Evolutionary conservation across 2,113 vertebrate species (phyloP).

Genomic region (Callithrix jacchus): DNA sequence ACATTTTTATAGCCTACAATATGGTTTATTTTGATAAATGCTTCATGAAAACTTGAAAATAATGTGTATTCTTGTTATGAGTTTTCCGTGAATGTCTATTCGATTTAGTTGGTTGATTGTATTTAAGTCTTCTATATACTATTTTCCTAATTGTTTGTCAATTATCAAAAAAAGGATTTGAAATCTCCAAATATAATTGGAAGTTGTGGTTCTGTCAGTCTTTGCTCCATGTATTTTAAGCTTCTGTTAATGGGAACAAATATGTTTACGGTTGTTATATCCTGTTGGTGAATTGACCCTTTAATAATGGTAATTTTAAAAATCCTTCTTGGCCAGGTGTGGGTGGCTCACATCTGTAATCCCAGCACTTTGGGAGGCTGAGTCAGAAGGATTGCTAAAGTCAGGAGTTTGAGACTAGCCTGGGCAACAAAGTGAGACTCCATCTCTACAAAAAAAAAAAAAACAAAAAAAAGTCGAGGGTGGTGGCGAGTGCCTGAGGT

Average conservation of each 20-base stretch:
- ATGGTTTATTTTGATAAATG: not conserved
- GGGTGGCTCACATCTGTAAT: not conserved
- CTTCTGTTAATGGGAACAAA: not conserved
- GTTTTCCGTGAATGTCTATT: not conserved
- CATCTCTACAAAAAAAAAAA: not conserved
- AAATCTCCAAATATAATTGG: not conserved
- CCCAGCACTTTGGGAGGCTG: not conserved
- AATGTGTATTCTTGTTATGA: not conserved
- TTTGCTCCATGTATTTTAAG: not conserved
- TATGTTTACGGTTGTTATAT: not conserved
- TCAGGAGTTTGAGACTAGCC: not conserved
- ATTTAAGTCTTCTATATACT: not conserved
- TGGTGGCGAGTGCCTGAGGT: not conserved
- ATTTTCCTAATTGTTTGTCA: not conserved
- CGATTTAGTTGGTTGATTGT: not conserved
- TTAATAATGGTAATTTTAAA: not conserved
- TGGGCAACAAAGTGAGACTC: not conserved
- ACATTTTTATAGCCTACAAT: not conserved
- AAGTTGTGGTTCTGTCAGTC: not conserved
- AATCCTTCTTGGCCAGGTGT: not conserved
- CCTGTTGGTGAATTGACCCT: not conserved
- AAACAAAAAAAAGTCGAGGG: not conserved
- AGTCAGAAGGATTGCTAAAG: not conserved
- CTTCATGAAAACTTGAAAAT: not conserved
- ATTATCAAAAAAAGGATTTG: not conserved